phyloP scores from a whole-genome alignment of 2,888 invertebrate species.

The Eupelmus urozonus region DNA sequence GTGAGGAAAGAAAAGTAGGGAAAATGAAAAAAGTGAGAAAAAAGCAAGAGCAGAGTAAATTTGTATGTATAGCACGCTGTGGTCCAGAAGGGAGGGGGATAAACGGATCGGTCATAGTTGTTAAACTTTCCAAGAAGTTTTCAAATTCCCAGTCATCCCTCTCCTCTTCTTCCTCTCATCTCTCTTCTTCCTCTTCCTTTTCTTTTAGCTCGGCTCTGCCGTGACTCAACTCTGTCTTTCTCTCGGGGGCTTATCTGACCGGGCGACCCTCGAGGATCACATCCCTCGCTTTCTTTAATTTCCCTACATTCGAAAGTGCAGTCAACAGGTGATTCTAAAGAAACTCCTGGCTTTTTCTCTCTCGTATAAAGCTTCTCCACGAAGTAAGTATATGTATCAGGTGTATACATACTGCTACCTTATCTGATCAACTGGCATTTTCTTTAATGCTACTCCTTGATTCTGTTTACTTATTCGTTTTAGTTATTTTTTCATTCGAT shows the following conservation, averaged over 20 bases:
- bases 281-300: constrained; percentile 62
- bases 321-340: constrained; percentile 67
- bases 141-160: constrained; percentile 33
- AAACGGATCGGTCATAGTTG: constrained; percentile 63
- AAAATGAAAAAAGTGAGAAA: background rate
- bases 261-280: constrained; percentile 43
- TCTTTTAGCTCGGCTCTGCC: no score
- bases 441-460: no score
- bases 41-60: background rate
- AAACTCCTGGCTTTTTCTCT: constrained; percentile 11
- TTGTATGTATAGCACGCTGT: background rate
- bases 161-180: constrained; percentile 8
- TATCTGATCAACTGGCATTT: no score
- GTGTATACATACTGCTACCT: no score
- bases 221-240: background rate
- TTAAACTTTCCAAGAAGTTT: constrained; percentile 60
- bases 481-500: no score
- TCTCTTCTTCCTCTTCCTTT: background rate
- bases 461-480: no score
- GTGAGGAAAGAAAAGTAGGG: background rate
- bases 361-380: constrained; percentile 19
- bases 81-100: background rate
- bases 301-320: constrained; percentile 63
- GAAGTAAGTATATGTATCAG: no score
- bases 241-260: constrained; percentile 9